Percentiles rank a stretch among this genome's conserved stretches.
phyloP scores from a whole-genome alignment of 2,888 invertebrate species.

The Polyploca ridens region DNA sequence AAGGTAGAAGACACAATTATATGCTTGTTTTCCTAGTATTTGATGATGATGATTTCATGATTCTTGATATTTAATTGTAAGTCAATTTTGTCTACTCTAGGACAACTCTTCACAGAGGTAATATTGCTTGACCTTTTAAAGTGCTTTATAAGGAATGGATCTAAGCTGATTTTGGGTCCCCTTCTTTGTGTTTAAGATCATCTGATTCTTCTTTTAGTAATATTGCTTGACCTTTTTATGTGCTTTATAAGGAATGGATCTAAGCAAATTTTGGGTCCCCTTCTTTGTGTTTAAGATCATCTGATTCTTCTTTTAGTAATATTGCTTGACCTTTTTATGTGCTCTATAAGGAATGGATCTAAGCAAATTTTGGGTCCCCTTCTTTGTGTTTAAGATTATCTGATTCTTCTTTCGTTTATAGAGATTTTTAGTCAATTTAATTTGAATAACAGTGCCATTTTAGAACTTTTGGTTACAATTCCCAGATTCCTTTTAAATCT shows the following conservation, averaged over 20 bases:
- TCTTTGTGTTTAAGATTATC: background rate
- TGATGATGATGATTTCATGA: too few species aligned
- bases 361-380: background rate
- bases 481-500: too few species aligned
- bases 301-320: too few species aligned
- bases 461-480: too few species aligned
- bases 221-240: background rate
- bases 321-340: background rate
- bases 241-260: background rate
- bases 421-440: too few species aligned
- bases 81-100: background rate
- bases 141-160: background rate
- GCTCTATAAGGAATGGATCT: background rate
- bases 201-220: too few species aligned
- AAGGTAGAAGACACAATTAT: too few species aligned
- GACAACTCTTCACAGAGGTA: background rate
- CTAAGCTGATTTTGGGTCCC: background rate
- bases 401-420: too few species aligned
- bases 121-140: background rate
- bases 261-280: background rate
- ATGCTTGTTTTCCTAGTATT: too few species aligned
- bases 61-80: background rate
- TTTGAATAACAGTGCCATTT: too few species aligned
- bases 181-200: too few species aligned
- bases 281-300: too few species aligned